Base-by-base conservation (phyloP, 2,797 vertebrate species). In the Clarias fuscus region DNA sequence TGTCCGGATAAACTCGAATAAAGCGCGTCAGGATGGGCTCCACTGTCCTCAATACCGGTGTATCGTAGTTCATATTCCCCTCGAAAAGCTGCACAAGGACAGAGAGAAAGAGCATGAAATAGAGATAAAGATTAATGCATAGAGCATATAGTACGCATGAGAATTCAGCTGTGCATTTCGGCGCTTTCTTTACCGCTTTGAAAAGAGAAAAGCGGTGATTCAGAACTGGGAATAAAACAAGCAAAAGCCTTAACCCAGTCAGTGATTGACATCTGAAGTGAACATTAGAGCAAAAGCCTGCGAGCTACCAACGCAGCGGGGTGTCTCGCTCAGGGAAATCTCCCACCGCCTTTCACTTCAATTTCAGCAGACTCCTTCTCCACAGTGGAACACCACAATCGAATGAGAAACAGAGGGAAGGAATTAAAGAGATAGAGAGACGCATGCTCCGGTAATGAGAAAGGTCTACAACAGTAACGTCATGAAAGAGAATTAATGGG, bases 21-120 rank as follows among this genome's bases (percentile, higher is more conserved):
- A 96, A 99, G 73, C 97, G 97, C 0, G 97, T 98, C 48, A 95
- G 91, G 79, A 97, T 91, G 14, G 97, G 95, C 88, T 98, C 96
- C 92, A 99, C 95, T 0, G 95, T 96, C 88, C 98, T 92, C 90
- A 99, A 93, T 87, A 98, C 98, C 5, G 98, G 98, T 0, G 98
- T 99, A 89, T 99, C 98, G 0, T 99, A 99, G 94, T 99, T 99
- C 94, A 95, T 96, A 89, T 99, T 99, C 70, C 98, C 98, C 93
- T 99, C 98, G 90, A 99, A 99, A 90, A 97, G 95, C 98, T 99
- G 93, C 33, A 59, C 83, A 64, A 82, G 40, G 33, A 71, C 82
- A 85, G 20, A 85, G 24, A 58, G 8, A 86, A 40, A 82, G 3
- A 68, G 84, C 30, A 85, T 6, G 7, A 76, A 0, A 73, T 33